Evolutionary conservation across 2,888 invertebrate species (phyloP), one percentile per base, ranked within the genome.

Genomic region (Spodoptera littoralis): DNA sequence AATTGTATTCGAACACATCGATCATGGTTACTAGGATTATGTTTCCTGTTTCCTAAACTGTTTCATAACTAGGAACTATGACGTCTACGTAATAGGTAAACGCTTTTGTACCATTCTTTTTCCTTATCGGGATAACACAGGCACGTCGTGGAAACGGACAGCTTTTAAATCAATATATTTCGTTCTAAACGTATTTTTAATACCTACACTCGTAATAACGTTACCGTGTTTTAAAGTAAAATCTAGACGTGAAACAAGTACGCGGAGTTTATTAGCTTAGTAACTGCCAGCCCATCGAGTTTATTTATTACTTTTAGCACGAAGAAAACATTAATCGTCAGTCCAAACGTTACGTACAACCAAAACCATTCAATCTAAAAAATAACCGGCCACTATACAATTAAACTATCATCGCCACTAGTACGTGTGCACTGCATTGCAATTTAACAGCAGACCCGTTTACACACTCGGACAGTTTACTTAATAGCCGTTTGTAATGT

Each of bases 401-500:
- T 76, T 65, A 76, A 56, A 71, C 63, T 63, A 72, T 75, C 66
- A 76, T 65, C 68, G 54, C 64, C 54, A 47, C 60, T 53, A 13
- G 36, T 8, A 36, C 36, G 36, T 51, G 70, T 77, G 74, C 73
- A 76, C 75, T 64, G 73, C 66, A 72, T 67, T 72, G 73, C 79
- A 79, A 61, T 72, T 75, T 79, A 67, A 68, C 70, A 64, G 44
- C 65, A 56, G 61, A 60, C 65, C 75, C 79, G 71, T 80, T 86
- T 84, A 83, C 81, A 86, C 83, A 83, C 75, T 81, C 64, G 79
- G 75, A 73, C 76, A 80, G 81, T 80, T 77, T 76, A 65, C 67
- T 80, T 86, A 85, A 84, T 85, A 80, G 79, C 70, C 73, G 72
- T 72, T 59, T 84, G 79, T 79, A 81, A 78, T 81, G 76, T 74